phyloP scores from a whole-genome alignment of 2,888 invertebrate species.

The Eilema caniola region DNA sequence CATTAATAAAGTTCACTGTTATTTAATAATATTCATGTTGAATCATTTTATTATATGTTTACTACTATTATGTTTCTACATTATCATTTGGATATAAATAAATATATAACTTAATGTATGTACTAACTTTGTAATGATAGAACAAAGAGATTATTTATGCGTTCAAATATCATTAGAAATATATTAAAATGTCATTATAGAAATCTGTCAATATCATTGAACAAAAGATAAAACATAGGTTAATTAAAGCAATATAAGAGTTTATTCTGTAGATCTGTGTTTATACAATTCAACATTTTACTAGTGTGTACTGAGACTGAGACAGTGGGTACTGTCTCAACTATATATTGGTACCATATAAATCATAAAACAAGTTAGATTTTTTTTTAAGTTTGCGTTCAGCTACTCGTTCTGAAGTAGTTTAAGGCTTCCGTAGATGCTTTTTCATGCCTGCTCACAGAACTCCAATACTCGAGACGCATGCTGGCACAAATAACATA shows the following conservation, averaged over 20 bases:
- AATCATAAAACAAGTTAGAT: background rate
- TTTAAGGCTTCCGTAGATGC: background rate
- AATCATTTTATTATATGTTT: background rate
- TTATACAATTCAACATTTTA: too few relatives aligned
- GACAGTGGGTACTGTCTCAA: background rate
- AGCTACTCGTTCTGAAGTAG: background rate
- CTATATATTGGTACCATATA: background rate
- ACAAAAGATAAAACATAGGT: background rate
- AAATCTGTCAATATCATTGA: background rate
- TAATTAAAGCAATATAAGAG: background rate
- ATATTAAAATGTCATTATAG: background rate
- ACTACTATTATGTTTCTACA: background rate
- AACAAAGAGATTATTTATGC: background rate
- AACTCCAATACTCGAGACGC: background rate
- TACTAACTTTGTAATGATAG: background rate
- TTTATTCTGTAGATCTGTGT: background rate
- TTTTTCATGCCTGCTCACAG: background rate
- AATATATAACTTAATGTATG: background rate
- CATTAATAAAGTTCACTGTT: background rate
- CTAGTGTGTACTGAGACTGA: too few relatives aligned
- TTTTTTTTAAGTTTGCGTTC: background rate
- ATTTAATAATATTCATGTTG: constrained; percentile 1
- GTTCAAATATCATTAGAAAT: background rate
- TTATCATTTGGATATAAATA: background rate
- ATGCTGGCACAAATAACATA: background rate